Conservation (phyloP, 2,113 vertebrate species). For the Tiliqua scincoides region DNA sequence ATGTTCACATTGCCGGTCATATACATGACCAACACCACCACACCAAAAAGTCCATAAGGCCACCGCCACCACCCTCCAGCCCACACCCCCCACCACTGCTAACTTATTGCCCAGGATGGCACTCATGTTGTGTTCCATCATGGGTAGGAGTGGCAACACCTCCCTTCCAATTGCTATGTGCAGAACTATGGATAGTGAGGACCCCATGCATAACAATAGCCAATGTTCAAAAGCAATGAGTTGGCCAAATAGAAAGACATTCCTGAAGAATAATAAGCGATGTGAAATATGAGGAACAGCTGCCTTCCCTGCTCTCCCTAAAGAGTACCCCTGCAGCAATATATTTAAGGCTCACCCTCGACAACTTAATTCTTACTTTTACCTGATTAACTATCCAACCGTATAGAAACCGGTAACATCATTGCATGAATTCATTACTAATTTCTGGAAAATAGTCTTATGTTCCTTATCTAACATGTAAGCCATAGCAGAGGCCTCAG, state of each 20-base stretch:
- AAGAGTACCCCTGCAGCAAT: not conserved
- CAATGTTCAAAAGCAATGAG: not conserved
- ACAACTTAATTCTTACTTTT: not conserved
- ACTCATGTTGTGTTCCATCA: too few species aligned
- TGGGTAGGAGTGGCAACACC: too few species aligned
- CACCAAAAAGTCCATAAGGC: too few species aligned
- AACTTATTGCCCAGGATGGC: too few species aligned
- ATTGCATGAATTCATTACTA: not conserved
- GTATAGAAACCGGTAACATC: not conserved
- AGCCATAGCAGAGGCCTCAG: not conserved
- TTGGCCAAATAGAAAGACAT: not conserved
- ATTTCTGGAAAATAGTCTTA: not conserved
- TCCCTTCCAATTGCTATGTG: too few species aligned
- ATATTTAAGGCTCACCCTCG: not conserved
- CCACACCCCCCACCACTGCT: too few species aligned
- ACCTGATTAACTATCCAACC: not conserved
- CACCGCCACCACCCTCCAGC: too few species aligned
- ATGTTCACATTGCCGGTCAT: too few species aligned
- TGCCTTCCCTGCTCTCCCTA: not conserved
- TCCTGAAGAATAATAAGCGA: not conserved
- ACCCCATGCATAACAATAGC: not conserved
- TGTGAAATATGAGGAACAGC: not conserved
- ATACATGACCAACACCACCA: too few species aligned
- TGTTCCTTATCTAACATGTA: not conserved
- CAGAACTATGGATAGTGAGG: too few species aligned